These are phyloP conservation scores for Seriola quinqueradiata DNA, from an alignment of 2,113 vertebrate species.

Conservation along the genomic window DNA sequence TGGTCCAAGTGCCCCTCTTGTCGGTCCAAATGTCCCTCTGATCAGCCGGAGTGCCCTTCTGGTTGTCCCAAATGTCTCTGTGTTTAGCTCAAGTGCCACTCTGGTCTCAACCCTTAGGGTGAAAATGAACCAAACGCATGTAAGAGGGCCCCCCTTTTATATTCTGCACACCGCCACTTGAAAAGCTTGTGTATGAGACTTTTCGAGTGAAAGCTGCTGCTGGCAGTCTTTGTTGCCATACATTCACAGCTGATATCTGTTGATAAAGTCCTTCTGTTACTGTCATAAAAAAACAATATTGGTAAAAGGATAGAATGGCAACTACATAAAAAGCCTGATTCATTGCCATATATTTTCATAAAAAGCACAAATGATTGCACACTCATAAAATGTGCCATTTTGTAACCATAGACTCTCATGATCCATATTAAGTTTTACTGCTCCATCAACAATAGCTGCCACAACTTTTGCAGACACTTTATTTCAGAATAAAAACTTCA, in stretches of 20 bases:
- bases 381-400: slow-evolving; percentile 12
- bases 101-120: slow-evolving; percentile 31
- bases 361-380: slow-evolving; percentile 14
- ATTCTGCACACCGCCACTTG: background rate
- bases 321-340: slow-evolving; percentile 11
- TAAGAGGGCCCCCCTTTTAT: slow-evolving; percentile 14
- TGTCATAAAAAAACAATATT: slow-evolving; percentile 10
- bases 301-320: background rate
- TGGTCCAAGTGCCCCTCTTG: slow-evolving; percentile 27
- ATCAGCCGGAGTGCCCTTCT: slow-evolving; percentile 58
- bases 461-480: slow-evolving; percentile 3
- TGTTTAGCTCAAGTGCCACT: slow-evolving; percentile 56
- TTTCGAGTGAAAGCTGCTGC: background rate
- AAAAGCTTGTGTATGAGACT: slow-evolving; percentile 21
- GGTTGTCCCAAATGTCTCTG: slow-evolving; percentile 29
- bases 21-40: slow-evolving; percentile 49
- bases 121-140: slow-evolving; percentile 16
- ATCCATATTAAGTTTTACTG: slow-evolving; percentile 42
- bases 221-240: slow-evolving; percentile 5
- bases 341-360: slow-evolving; percentile 14
- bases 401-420: slow-evolving; percentile 15
- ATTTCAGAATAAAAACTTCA: slow-evolving; percentile 17
- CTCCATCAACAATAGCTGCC: background rate
- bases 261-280: slow-evolving; percentile 11
- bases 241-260: slow-evolving; percentile 30